These are phyloP conservation scores for Falco columbarius DNA, from an alignment of 2,797 vertebrate genomes.

Conservation along the genomic window DNA sequence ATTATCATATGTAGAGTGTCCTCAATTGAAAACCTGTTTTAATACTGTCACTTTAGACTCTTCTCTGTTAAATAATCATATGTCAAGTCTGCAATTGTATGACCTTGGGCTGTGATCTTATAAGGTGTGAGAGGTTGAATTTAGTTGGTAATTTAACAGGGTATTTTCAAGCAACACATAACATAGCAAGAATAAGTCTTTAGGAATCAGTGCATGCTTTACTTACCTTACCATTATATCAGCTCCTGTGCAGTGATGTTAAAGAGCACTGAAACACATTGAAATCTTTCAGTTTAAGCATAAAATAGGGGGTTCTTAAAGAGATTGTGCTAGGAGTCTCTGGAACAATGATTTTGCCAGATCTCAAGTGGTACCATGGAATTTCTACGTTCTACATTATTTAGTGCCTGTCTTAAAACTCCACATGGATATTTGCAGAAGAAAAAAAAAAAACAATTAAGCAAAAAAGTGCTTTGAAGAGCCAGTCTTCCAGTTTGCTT, in stretches of 20 bases:
- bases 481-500: neutral
- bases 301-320: neutral
- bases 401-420: neutral
- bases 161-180: neutral
- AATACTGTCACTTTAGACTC: neutral
- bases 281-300: neutral
- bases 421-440: neutral
- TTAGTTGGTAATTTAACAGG: neutral
- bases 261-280: neutral
- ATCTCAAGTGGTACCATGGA: neutral
- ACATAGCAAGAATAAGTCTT: neutral
- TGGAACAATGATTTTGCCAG: neutral
- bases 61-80: neutral
- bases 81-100: neutral
- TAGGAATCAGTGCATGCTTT: neutral
- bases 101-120: neutral
- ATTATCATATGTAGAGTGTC: neutral
- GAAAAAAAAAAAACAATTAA: neutral
- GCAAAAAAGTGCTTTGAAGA: neutral
- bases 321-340: neutral
- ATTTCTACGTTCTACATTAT: neutral
- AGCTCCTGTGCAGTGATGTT: neutral
- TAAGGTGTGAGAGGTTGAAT: neutral
- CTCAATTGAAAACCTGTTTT: neutral
- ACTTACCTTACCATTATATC: neutral